Base-by-base conservation (phyloP, 2,797 vertebrate species). In the Heliangelus exortis region DNA sequence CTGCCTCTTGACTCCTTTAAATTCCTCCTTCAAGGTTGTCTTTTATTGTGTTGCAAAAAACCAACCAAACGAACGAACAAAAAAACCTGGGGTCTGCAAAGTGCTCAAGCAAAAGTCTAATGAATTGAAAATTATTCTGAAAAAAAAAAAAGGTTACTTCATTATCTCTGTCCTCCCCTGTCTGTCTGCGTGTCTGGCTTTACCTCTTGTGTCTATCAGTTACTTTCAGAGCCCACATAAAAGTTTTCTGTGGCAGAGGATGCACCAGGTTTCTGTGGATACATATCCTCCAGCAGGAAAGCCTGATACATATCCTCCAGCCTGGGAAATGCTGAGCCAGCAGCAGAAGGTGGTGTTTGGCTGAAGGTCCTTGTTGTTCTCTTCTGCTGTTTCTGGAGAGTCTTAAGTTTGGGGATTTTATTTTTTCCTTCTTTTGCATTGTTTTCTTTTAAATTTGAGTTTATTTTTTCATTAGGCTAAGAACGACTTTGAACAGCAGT, bases 241-340 rank as follows among this genome's bases (percentile, higher is more conserved):
- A 63, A n/a, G 22, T 69, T 92, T 90, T 66, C 47, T 85, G 50
- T 77, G 45, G 41, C 53, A 87, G 31, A 63, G 17, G 18, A 48
- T 79, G n/a, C 69, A 48, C 47, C 15, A 15, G 57, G 89, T 91
- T 75, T 36, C 33, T 63, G 26, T 28, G 14, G 15, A 43, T 77
- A 47, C 1, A 0, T 29, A 67, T 77, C 43, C 20, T 81, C 22
- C 45, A 63, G 47, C 58, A 86, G 66, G 79, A 86, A 87, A 89
- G 5, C 25, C n/a, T 55, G 25, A 51, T 41, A 47, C 1, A 0
- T 29, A 67, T 77, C 43, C 20, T 81, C 22, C 45, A 63, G 47
- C 12, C 55, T 84, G 75, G 55, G 31, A 93, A 96, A 66, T 50
- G 59, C 66, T 89, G 89, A 90, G 31, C 55, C 55, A 91, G 59